Evolutionary conservation across 2,888 invertebrate species (phyloP).

Genomic region (Ethmia dodecea): DNA sequence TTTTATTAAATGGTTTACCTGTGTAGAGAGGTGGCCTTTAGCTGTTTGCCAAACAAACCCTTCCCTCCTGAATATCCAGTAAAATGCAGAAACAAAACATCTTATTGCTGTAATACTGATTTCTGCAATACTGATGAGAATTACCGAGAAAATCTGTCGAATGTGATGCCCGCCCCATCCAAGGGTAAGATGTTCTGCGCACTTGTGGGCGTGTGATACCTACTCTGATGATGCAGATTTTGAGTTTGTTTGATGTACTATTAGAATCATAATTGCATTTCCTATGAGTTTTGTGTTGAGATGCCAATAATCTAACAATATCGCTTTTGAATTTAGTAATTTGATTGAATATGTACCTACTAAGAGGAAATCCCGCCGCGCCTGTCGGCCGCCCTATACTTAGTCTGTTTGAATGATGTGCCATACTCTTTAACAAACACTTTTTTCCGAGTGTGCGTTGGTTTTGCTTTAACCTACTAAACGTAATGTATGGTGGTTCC

Average conservation of each 20-base stretch:
- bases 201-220: constrained; percentile 55
- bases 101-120: constrained; percentile 65
- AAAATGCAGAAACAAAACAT: constrained; percentile 54
- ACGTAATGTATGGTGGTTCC: constrained; percentile 75
- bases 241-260: constrained; percentile 71
- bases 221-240: constrained; percentile 55
- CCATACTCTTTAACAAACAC: constrained; percentile 59
- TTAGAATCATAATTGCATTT: constrained; percentile 66
- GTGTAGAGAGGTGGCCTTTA: constrained; percentile 70
- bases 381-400: constrained; percentile 27
- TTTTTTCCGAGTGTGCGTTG: constrained; percentile 73
- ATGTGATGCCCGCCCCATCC: constrained; percentile 42
- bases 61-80: constrained; percentile 75
- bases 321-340: constrained; percentile 71
- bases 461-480: constrained; percentile 79
- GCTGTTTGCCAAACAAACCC: constrained; percentile 75
- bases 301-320: constrained; percentile 71
- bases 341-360: constrained; percentile 66
- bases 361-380: constrained; percentile 43
- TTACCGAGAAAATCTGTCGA: constrained; percentile 47
- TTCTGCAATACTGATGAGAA: constrained; percentile 64
- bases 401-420: constrained; percentile 70
- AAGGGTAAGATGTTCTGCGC: constrained; percentile 59
- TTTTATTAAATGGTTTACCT: constrained; percentile 55
- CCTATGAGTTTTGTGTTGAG: constrained; percentile 70